phyloP scores from a whole-genome alignment of 2,113 vertebrate genomes.

The Genyomyrus donnyi region DNA sequence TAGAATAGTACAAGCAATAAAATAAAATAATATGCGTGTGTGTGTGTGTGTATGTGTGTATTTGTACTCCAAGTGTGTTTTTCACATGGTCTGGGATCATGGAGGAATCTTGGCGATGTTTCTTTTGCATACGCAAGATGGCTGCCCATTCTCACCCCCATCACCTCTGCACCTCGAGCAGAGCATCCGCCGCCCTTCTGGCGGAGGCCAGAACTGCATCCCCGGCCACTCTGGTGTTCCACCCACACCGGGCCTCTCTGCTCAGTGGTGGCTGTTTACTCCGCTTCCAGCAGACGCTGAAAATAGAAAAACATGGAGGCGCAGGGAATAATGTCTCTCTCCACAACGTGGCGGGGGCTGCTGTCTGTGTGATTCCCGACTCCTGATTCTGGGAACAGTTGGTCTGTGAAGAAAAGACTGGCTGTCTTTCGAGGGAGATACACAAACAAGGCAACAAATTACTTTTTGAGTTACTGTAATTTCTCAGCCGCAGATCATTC shows the following conservation, averaged over 20 bases:
- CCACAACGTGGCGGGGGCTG: background rate
- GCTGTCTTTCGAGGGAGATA: background rate
- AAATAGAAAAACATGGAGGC: conserved; percentile 15
- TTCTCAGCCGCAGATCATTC: background rate
- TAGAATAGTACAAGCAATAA: no score
- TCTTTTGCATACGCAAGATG: background rate
- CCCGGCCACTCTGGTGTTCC: background rate
- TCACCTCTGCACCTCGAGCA: background rate
- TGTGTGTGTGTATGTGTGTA: background rate
- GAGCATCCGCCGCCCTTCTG: background rate
- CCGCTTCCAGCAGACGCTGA: background rate
- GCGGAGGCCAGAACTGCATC: background rate
- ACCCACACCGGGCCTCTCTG: background rate
- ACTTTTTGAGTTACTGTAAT: background rate
- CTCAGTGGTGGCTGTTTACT: background rate
- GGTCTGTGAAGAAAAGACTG: background rate
- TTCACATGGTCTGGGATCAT: background rate
- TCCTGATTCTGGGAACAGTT: background rate
- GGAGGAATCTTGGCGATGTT: background rate
- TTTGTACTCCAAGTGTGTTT: background rate
- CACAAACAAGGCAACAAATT: background rate
- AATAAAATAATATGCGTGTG: no score
- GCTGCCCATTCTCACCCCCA: background rate
- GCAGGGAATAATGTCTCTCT: background rate
- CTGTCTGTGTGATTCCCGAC: background rate